Evolutionary conservation across 2,113 vertebrate genomes (phyloP).

Genomic region (Cebus imitator): DNA sequence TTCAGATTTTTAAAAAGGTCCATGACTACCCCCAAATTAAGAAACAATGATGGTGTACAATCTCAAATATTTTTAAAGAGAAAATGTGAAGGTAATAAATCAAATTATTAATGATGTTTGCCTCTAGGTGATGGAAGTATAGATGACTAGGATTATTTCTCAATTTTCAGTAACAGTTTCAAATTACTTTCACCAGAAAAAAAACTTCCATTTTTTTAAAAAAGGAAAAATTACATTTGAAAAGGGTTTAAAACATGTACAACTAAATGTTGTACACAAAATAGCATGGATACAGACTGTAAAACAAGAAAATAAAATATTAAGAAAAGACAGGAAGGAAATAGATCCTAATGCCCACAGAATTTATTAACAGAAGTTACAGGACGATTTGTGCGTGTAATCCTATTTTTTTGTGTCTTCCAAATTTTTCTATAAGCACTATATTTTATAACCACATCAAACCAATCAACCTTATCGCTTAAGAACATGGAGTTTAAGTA

Average conservation of each 20-base stretch:
- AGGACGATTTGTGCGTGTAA: not conserved
- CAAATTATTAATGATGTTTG: not conserved
- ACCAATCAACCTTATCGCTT: not conserved
- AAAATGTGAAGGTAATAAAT: not conserved
- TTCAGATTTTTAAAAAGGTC: not conserved
- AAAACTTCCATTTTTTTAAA: not conserved
- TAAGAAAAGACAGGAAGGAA: not conserved
- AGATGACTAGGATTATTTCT: not conserved
- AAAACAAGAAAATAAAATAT: constrained; percentile 6
- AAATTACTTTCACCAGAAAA: not conserved
- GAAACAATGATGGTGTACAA: not conserved
- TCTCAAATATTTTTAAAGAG: not conserved
- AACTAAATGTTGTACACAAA: not conserved
- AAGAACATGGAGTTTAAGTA: not conserved
- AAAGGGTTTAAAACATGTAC: not conserved
- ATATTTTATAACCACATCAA: not conserved
- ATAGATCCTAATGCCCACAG: not conserved
- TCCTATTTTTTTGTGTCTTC: not conserved
- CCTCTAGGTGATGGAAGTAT: not conserved
- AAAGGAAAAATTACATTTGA: not conserved
- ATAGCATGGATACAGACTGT: not conserved
- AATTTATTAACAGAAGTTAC: not conserved
- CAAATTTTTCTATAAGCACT: not conserved
- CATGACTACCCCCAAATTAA: not conserved
- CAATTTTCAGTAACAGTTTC: constrained; percentile 15